These are phyloP conservation scores for Delichon dasypus DNA, from an alignment of 2,797 vertebrate genomes.

Conservation along the genomic window DNA sequence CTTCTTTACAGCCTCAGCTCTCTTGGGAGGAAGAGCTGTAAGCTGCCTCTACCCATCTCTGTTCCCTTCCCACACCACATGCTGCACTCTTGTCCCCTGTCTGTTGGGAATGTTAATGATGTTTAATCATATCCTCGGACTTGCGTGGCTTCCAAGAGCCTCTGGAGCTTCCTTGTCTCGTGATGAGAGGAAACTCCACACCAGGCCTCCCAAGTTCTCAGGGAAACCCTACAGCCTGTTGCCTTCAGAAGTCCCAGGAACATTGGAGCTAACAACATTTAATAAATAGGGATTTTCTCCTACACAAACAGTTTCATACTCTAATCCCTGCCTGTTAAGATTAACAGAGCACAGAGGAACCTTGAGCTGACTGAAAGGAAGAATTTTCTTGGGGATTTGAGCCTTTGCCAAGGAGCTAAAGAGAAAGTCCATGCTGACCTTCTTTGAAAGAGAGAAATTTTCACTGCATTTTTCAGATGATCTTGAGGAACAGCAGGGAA, in stretches of 20 bases:
- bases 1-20: neutral
- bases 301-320: constrained; percentile 21
- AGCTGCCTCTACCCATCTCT: neutral
- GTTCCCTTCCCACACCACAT: neutral
- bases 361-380: constrained; percentile 33
- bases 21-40: neutral
- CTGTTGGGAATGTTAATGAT: neutral
- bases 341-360: constrained; percentile 42
- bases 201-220: neutral
- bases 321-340: constrained; percentile 38
- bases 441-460: constrained; percentile 31
- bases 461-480: constrained; percentile 5
- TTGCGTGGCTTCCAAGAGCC: fast-evolving
- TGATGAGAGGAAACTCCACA: neutral
- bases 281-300: constrained; percentile 52
- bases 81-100: neutral
- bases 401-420: constrained; percentile 44
- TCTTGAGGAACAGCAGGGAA: constrained; percentile 1
- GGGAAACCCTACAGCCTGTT: neutral
- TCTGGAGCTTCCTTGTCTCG: neutral
- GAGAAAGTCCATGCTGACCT: constrained; percentile 53
- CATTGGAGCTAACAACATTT: neutral
- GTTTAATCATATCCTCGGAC: neutral
- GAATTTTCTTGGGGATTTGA: constrained; percentile 63
- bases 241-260: neutral